Evolutionary conservation across 2,113 vertebrate genomes (phyloP).

Genomic region (Crotalus horridus): DNA sequence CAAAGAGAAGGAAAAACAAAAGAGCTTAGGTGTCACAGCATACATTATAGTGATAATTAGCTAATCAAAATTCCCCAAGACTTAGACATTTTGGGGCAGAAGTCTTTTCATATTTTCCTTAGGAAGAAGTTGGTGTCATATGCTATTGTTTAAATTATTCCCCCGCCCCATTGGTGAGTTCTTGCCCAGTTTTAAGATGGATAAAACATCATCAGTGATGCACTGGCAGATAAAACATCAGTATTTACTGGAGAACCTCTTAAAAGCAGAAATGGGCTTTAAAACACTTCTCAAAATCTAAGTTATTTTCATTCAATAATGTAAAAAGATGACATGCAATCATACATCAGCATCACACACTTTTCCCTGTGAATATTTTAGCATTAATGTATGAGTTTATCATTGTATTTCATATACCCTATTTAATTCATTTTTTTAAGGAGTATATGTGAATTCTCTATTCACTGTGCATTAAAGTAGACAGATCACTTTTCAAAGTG

Average conservation of each 20-base stretch:
- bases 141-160: not conserved
- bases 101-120: not conserved
- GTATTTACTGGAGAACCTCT: not conserved
- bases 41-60: not conserved
- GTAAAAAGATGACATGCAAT: not conserved
- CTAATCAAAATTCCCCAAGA: not conserved
- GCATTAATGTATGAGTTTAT: not conserved
- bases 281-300: not conserved
- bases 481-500: not conserved
- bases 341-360: not conserved
- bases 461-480: not conserved
- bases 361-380: not conserved
- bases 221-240: not conserved
- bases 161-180: not conserved
- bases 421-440: not conserved
- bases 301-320: not conserved
- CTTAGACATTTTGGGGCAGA: not conserved
- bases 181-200: not conserved
- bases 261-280: fast-evolving
- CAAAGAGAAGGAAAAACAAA: not conserved
- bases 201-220: not conserved
- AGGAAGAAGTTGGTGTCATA: not conserved
- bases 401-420: not conserved
- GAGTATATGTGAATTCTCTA: not conserved
- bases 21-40: not conserved